These are phyloP conservation scores for Ectobius pallidus DNA, from an alignment of 2,888 invertebrate genomes.

Conservation along the genomic window DNA sequence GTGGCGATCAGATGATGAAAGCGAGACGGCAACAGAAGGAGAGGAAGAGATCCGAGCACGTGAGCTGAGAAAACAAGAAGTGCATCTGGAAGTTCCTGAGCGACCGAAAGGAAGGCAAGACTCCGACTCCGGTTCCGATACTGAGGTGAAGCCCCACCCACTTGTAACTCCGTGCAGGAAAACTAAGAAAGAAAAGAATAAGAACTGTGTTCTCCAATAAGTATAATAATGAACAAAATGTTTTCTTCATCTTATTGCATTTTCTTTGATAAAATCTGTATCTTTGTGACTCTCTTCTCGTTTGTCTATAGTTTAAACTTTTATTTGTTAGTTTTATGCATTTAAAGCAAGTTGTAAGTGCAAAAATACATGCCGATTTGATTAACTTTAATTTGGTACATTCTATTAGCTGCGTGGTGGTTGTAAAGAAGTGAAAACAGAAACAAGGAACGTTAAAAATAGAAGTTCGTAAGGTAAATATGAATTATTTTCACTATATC, in stretches of 20 bases:
- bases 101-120: constrained; percentile 47
- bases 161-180: constrained; percentile 20
- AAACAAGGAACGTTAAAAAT: background rate
- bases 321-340: no score
- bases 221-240: background rate
- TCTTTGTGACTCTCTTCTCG: no score
- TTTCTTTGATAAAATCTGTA: no score
- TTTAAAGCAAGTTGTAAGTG: no score
- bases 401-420: constrained; percentile 31
- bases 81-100: constrained; percentile 67
- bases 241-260: no score
- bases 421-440: constrained; percentile 18
- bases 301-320: no score
- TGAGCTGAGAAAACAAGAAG: constrained; percentile 70
- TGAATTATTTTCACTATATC: background rate
- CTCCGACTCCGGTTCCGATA: constrained; percentile 69
- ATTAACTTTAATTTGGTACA: background rate
- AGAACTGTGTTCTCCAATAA: constrained; percentile 34
- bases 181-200: constrained; percentile 21
- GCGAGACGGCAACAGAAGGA: constrained; percentile 75
- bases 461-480: constrained; percentile 22
- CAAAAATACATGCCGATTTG: no score
- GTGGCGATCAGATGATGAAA: constrained; percentile 63
- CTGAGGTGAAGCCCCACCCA: constrained; percentile 66
- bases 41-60: constrained; percentile 72